phyloP scores from a whole-genome alignment of 1,140 invertebrate species.

The Drosophila kurseongensis region DNA sequence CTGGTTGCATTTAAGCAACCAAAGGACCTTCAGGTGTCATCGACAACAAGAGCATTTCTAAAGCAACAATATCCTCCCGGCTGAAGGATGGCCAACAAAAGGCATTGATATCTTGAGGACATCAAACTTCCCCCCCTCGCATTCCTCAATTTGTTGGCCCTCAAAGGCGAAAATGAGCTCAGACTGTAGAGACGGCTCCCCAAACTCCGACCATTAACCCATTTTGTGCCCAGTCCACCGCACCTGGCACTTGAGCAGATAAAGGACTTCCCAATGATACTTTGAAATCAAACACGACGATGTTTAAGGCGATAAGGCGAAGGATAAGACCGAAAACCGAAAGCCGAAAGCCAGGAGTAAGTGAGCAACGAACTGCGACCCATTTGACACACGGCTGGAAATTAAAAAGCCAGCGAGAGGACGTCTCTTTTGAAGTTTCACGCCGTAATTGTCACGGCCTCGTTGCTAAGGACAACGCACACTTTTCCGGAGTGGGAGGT shows the following conservation, averaged over 20 bases:
- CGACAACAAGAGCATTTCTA: constrained; percentile 15
- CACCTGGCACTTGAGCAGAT: constrained; percentile 39
- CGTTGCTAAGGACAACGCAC: constrained; percentile 36
- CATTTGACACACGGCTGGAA: constrained; percentile 68
- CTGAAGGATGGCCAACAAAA: constrained; percentile 31
- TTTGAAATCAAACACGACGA: constrained; percentile 79
- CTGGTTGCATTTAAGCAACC: constrained; percentile 10
- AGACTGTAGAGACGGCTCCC: constrained; percentile 1
- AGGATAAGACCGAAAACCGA: constrained; percentile 1
- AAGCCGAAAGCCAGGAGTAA: constrained; percentile 28
- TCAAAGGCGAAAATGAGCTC: constrained; percentile 48
- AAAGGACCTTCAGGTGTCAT: constrained; percentile 41
- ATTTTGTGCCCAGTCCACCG: background rate
- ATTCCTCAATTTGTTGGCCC: constrained; percentile 29
- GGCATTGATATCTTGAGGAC: constrained; percentile 42
- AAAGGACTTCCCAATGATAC: constrained; percentile 70
- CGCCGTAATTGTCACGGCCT: constrained; percentile 40
- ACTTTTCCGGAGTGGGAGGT: background rate
- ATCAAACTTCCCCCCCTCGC: constrained; percentile 13
- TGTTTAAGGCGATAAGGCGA: constrained; percentile 16
- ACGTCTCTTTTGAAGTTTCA: constrained; percentile 35
- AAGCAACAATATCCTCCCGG: constrained; percentile 19
- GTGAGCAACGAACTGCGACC: constrained; percentile 65
- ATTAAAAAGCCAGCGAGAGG: constrained; percentile 60
- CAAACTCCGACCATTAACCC: background rate